Evolutionary conservation across 2,797 vertebrate genomes (phyloP), one percentile per base, ranked within the genome.

Genomic region (Pagetopsis macropterus): DNA sequence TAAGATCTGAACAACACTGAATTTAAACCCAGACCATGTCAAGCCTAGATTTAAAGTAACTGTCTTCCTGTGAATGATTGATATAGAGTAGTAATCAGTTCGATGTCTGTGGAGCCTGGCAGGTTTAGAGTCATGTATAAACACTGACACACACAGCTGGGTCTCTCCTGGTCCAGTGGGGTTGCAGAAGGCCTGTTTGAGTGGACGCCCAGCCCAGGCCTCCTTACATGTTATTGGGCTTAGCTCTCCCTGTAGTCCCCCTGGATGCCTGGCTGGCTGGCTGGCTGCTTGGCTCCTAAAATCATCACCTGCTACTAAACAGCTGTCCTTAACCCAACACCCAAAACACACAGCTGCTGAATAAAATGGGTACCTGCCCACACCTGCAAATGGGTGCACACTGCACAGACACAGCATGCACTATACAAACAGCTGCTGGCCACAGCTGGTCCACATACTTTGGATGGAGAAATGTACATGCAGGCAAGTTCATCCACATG

Each of bases 261-360:
- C 79, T 79, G 74, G 83, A 73, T 27, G 14, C 55, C 71, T 79
- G 82, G 70, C 79, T 78, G 78, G 21, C 74, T 68, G 45, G 54
- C 70, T 79, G 78, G 76, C 79, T 84, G 78, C 67, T 89, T 89
- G 87, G 87, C 86, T 91, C 64, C 64, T 78, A 73, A 82, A 85
- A 86, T 78, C 83, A 75, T 90, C 92, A 92, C 89, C 89, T 89
- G 87, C 87, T 89, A 67, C 84, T 76, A 82, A 89, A 89, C 92
- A 93, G 82, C 90, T 93, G 90, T 81, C 78, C 50, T 17, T 79
- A 82, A 74, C 76, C 81, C 90, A 90, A 93, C 84, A 88, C 72
- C 72, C 68, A 69, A 75, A 83, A 78, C 72, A 79, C 85, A 89
- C 89, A 92, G 84, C 87, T 91, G 89, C 86, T 81, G 78, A 59